Evolutionary conservation across 37 sponge, comb jelly and placozoan genomes (phyloP).

Genomic region (Corticium candelabrum): DNA sequence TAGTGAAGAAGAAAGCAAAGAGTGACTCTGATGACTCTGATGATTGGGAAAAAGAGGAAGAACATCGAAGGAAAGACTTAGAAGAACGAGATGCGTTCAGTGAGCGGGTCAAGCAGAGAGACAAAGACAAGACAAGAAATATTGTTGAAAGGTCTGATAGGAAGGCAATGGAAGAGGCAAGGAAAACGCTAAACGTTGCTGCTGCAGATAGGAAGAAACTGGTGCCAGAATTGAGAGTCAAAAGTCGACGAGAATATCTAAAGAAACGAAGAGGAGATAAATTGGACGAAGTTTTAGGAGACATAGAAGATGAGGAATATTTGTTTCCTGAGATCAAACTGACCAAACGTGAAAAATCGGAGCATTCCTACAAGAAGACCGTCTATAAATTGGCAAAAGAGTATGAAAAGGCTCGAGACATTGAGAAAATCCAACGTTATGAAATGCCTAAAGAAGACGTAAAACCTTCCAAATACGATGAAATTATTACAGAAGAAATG

Average conservation of each 20-base stretch:
- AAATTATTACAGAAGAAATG: constrained; percentile 58
- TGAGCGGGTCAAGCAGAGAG: constrained; percentile 66
- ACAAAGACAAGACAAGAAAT: constrained; percentile 83
- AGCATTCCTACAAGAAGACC: constrained; percentile 30
- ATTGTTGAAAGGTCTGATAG: constrained; percentile 70
- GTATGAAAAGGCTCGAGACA: constrained; percentile 72
- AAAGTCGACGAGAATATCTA: constrained; percentile 69
- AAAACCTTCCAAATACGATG: constrained; percentile 46
- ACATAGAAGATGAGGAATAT: constrained; percentile 84
- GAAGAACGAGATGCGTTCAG: constrained; percentile 79
- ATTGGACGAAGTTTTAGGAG: constrained; percentile 79
- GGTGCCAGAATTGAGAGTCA: constrained; percentile 77
- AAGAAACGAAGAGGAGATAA: constrained; percentile 74
- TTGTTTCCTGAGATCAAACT: constrained; percentile 45
- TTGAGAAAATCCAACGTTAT: constrained; percentile 75
- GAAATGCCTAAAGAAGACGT: constrained; percentile 61
- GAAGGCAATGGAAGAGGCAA: constrained; percentile 78
- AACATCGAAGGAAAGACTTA: constrained; percentile 56
- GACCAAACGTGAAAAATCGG: constrained; percentile 42
- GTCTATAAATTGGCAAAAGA: constrained; percentile 51
- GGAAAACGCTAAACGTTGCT: constrained; percentile 51
- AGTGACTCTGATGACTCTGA: neutral
- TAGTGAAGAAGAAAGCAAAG: constrained; percentile 24
- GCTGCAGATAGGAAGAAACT: constrained; percentile 61
- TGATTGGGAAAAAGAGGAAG: constrained; percentile 51